A percentile compares a stretch with the other conserved stretches of the same genome.
Evolutionary conservation across 2,888 invertebrate genomes (phyloP).

Genomic region (Drepanosiphum platanoidis): DNA sequence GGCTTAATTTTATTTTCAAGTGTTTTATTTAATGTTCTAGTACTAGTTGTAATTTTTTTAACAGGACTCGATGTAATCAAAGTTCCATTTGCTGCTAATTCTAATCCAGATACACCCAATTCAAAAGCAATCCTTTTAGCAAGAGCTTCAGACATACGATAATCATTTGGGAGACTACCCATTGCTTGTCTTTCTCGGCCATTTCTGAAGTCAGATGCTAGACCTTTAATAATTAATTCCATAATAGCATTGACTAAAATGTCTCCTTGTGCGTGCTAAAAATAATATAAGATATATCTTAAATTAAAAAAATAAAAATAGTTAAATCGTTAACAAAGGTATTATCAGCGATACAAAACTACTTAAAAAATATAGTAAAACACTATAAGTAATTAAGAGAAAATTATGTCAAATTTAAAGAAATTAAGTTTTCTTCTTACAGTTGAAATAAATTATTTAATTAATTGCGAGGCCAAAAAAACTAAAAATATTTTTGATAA

Average conservation of each 20-base stretch:
- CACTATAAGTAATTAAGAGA: too few relatives aligned
- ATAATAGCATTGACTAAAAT: conserved; percentile 55
- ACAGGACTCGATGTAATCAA: conserved; percentile 38
- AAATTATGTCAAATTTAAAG: too few relatives aligned
- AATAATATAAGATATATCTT: neutral
- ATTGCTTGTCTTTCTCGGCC: conserved; percentile 58
- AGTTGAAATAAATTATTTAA: too few relatives aligned
- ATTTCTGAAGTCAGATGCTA: conserved; percentile 53
- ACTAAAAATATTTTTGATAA: too few relatives aligned
- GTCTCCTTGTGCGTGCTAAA: conserved; percentile 49
- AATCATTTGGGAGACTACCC: conserved; percentile 59
- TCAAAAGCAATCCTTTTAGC: conserved; percentile 43
- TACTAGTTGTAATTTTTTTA: conserved; percentile 32
- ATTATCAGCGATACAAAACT: too few relatives aligned
- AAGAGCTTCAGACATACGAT: conserved; percentile 52
- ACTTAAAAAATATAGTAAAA: too few relatives aligned
- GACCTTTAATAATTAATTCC: conserved; percentile 51
- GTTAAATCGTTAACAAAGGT: too few relatives aligned
- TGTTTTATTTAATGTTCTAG: conserved; percentile 42
- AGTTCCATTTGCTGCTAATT: conserved; percentile 40
- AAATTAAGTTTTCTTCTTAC: too few relatives aligned
- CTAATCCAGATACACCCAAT: conserved; percentile 35
- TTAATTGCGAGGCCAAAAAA: too few relatives aligned
- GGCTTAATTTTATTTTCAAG: conserved; percentile 32
- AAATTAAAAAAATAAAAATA: neutral